Conservation (phyloP, 2,888 invertebrate genomes). For the Netelia inedita region DNA sequence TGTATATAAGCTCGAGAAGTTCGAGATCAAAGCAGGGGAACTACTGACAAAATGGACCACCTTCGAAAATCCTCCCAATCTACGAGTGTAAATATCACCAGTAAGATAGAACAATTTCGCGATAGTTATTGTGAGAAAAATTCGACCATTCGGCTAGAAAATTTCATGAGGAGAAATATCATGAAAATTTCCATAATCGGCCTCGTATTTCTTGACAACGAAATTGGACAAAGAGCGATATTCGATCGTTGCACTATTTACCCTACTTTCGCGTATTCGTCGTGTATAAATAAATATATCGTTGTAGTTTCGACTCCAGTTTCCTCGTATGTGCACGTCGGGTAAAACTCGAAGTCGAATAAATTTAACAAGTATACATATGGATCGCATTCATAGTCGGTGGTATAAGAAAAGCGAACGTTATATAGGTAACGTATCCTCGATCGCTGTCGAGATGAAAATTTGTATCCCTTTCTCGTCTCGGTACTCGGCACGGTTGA, state of each 20-base stretch:
- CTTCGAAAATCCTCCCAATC: background rate
- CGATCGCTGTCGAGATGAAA: constrained; percentile 40
- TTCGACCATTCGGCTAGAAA: background rate
- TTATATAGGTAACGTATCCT: constrained; percentile 22
- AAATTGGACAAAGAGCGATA: no score
- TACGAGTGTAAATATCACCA: background rate
- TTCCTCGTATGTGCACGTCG: constrained; percentile 9
- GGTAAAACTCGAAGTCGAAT: constrained; percentile 42
- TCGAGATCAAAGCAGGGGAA: background rate
- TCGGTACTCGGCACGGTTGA: background rate
- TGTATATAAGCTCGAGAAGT: background rate
- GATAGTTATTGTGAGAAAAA: no score
- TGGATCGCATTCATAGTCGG: constrained; percentile 24
- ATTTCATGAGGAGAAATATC: background rate
- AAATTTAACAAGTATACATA: constrained; percentile 41
- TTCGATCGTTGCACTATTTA: background rate
- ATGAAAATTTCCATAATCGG: background rate
- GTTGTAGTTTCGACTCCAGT: no score
- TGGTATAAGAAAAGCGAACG: constrained; percentile 41
- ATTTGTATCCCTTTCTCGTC: constrained; percentile 45
- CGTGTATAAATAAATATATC: background rate
- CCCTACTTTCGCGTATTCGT: background rate
- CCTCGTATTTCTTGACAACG: background rate
- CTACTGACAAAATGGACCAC: background rate
- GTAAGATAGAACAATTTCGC: background rate